Conservation (phyloP, 2,888 invertebrate genomes). For the Drosophila basisetae region DNA sequence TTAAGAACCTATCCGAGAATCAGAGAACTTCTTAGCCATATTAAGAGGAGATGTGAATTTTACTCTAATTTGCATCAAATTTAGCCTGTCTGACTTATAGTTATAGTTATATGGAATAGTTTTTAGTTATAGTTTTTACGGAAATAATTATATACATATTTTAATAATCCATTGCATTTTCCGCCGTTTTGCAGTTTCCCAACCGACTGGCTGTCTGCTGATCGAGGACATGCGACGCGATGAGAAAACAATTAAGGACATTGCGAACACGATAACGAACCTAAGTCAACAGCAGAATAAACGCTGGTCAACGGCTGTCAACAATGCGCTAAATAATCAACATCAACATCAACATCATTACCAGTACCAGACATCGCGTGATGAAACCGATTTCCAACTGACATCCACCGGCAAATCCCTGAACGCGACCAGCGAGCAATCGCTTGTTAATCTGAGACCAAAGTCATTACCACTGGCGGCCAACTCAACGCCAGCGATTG, state of each 20-base stretch:
- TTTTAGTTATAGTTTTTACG: neutral
- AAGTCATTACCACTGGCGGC: constrained; percentile 85
- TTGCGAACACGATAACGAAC: constrained; percentile 92
- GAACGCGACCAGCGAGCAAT: constrained; percentile 34
- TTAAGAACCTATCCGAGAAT: neutral
- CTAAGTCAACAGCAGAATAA: constrained; percentile 86
- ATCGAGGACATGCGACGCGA: constrained; percentile 87
- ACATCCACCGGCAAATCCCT: constrained; percentile 33
- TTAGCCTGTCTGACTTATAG: neutral
- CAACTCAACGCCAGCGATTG: constrained; percentile 85
- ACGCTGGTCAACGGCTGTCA: constrained; percentile 87
- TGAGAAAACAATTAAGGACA: constrained; percentile 92
- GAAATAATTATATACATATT: neutral
- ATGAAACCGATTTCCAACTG: constrained; percentile 84
- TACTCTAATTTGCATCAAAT: neutral
- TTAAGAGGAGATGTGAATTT: neutral
- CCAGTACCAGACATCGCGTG: constrained; percentile 81
- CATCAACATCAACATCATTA: constrained; percentile 78
- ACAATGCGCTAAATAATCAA: constrained; percentile 81
- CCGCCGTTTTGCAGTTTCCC: constrained; percentile 69
- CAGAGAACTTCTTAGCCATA: neutral
- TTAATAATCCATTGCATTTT: neutral
- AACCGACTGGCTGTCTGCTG: constrained; percentile 80
- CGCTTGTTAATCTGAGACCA: constrained; percentile 79
- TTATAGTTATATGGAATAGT: too few relatives aligned